Evolutionary conservation across 1,140 invertebrate genomes (phyloP).

Genomic region (Dermatophagoides farinae): DNA sequence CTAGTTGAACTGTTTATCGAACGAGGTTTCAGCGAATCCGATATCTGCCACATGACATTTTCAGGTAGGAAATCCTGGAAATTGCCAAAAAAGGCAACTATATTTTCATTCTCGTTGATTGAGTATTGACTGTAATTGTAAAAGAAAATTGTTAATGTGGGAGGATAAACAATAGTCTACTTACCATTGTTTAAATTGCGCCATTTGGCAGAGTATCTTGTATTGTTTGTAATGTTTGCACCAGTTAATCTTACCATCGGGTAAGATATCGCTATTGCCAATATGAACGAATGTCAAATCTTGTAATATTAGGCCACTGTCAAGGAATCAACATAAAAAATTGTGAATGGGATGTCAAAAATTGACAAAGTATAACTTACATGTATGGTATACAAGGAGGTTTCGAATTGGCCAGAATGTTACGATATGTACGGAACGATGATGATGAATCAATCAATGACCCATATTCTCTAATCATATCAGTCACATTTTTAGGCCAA

Average conservation of each 20-base stretch:
- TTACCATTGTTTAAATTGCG: slow-evolving; percentile 82
- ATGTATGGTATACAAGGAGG: slow-evolving; percentile 97
- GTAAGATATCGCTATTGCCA: slow-evolving; percentile 71
- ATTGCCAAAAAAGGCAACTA: slow-evolving; percentile 85
- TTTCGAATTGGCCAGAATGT: slow-evolving; percentile 73
- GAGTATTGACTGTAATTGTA: slow-evolving; percentile 19
- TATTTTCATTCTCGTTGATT: slow-evolving; percentile 46
- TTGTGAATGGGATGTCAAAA: neutral
- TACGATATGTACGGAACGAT: slow-evolving; percentile 82
- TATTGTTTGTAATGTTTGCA: slow-evolving; percentile 95
- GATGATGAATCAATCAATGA: slow-evolving; percentile 85
- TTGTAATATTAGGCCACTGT: slow-evolving; percentile 86
- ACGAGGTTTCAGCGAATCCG: slow-evolving; percentile 80
- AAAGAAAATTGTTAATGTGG: slow-evolving; percentile 3
- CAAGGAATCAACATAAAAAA: slow-evolving; percentile 19
- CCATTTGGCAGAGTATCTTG: slow-evolving; percentile 91
- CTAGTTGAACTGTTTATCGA: too few relatives aligned
- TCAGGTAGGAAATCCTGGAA: slow-evolving; percentile 86
- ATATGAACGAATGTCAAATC: slow-evolving; percentile 97
- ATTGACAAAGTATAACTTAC: slow-evolving; percentile 36
- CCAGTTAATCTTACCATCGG: slow-evolving; percentile 79
- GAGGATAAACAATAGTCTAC: slow-evolving; percentile 19
- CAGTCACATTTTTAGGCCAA: slow-evolving; percentile 74
- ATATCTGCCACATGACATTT: slow-evolving; percentile 93
- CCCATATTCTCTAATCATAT: slow-evolving; percentile 65